These are phyloP conservation scores for Parasteatoda lunata DNA, from an alignment of 2,888 invertebrate genomes.

Conservation along the genomic window DNA sequence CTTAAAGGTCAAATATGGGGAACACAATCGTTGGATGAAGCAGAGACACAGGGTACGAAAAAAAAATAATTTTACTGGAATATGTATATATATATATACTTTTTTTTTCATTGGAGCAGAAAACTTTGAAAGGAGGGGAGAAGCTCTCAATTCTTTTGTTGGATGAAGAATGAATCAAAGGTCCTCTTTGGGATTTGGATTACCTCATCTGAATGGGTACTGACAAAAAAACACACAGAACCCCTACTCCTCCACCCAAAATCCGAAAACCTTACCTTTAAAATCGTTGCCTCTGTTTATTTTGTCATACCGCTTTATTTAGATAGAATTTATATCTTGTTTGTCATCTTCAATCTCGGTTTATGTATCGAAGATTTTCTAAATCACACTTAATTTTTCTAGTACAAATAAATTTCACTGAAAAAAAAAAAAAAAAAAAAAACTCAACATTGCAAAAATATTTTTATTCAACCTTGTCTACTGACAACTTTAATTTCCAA, in stretches of 20 bases:
- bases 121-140: constrained; percentile 9
- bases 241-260: neutral
- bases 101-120: constrained; percentile 34
- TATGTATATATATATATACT: neutral
- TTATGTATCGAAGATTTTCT: too few relatives aligned
- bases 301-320: too few relatives aligned
- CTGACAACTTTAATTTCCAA: too few relatives aligned
- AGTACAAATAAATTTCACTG: too few relatives aligned
- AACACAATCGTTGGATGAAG: constrained; percentile 18
- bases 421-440: too few relatives aligned
- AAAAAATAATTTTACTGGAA: constrained; percentile 29
- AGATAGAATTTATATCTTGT: too few relatives aligned
- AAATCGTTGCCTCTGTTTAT: too few relatives aligned
- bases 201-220: constrained; percentile 48
- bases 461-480: too few relatives aligned
- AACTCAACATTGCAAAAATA: too few relatives aligned
- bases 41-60: neutral
- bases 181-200: constrained; percentile 38
- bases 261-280: too few relatives aligned
- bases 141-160: constrained; percentile 32
- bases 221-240: constrained; percentile 38
- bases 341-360: too few relatives aligned
- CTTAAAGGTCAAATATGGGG: constrained; percentile 58
- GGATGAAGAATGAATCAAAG: constrained; percentile 51
- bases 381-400: too few relatives aligned